phyloP scores from a whole-genome alignment of 2,113 vertebrate genomes.

The Carettochelys insculpta region DNA sequence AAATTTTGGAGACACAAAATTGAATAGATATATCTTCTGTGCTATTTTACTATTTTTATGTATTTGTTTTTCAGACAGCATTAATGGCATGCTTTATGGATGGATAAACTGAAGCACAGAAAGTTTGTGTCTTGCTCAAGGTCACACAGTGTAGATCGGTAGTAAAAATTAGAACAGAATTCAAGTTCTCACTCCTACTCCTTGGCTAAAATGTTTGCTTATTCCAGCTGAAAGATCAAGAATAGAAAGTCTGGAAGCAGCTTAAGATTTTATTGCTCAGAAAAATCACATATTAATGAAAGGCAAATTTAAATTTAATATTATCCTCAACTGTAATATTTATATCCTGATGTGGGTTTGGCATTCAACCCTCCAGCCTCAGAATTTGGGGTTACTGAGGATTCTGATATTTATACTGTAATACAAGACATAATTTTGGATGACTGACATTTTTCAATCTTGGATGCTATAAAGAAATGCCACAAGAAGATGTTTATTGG shows the following conservation, averaged over 20 bases:
- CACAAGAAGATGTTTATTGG: background rate
- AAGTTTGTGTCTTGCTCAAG: background rate
- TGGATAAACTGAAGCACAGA: background rate
- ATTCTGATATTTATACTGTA: background rate
- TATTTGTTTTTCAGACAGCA: background rate
- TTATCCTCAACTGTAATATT: background rate
- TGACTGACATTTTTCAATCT: background rate
- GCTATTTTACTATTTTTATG: background rate
- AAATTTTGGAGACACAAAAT: rapidly evolving
- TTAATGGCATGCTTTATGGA: background rate
- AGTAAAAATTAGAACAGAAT: background rate
- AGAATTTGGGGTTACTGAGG: background rate
- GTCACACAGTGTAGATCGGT: background rate
- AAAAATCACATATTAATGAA: background rate
- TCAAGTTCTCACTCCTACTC: background rate
- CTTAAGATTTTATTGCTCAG: background rate
- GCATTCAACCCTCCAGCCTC: background rate
- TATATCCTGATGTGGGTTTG: background rate
- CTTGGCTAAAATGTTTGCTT: background rate
- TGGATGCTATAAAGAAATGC: background rate
- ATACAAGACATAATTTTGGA: rapidly evolving
- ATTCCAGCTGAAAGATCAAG: background rate
- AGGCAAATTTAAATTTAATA: background rate
- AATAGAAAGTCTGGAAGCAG: background rate
- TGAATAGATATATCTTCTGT: background rate